phyloP scores from a whole-genome alignment of 2,797 vertebrate genomes.

The Acridotheres tristis region DNA sequence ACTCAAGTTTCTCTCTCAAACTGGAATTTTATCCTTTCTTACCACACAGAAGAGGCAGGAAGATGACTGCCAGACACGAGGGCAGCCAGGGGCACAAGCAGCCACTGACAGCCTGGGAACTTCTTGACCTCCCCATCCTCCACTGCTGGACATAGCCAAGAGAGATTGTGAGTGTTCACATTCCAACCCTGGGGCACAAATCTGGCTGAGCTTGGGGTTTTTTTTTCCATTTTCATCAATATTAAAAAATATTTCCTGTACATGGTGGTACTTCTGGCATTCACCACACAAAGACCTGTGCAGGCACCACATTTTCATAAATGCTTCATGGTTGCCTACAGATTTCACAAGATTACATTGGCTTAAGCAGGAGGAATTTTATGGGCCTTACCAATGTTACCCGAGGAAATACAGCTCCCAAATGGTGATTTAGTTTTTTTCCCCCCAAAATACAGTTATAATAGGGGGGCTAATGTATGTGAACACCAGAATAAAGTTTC shows the following conservation, averaged over 20 bases:
- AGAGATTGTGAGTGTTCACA: not conserved
- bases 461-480: not conserved
- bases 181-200: not conserved
- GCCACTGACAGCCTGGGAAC: not conserved
- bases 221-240: not conserved
- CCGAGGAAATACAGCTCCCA: slow-evolving; percentile 50
- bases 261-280: not conserved
- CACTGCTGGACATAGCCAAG: rapidly evolving
- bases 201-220: not conserved
- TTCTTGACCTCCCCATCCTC: not conserved
- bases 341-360: slow-evolving; percentile 52
- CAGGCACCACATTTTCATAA: not conserved
- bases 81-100: not conserved
- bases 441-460: not conserved
- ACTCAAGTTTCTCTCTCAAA: not conserved
- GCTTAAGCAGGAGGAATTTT: slow-evolving; percentile 12
- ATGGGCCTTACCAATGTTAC: not conserved
- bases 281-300: not conserved
- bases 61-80: not conserved
- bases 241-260: not conserved
- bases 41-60: not conserved
- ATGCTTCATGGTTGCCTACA: not conserved
- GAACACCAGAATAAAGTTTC: not conserved
- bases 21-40: not conserved
- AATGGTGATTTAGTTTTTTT: not conserved